A percentile compares a stretch with the other conserved stretches of the same genome.
Conservation (phyloP, 2,113 vertebrate species). For the Laticauda colubrina region DNA sequence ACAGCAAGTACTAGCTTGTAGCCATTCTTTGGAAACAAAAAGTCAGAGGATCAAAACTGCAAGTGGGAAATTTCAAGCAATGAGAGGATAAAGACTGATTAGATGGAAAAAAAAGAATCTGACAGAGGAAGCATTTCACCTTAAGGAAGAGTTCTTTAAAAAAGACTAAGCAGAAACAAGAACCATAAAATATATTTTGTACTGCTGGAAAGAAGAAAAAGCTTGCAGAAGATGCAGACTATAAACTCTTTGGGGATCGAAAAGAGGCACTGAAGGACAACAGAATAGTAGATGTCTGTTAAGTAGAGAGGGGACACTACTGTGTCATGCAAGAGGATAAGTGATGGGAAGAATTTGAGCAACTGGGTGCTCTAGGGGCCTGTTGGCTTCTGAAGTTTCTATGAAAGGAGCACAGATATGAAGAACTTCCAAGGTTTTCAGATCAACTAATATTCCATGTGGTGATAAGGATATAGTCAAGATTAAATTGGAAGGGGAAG, state of each 20-base stretch:
- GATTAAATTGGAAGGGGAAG: not conserved
- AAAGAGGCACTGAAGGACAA: not conserved
- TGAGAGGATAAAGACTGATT: not conserved
- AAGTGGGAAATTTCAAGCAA: not conserved
- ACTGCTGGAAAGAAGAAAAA: not conserved
- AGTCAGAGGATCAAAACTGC: not conserved
- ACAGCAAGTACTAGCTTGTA: not conserved
- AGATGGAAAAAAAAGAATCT: not conserved
- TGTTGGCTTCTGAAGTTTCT: not conserved
- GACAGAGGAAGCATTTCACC: not conserved
- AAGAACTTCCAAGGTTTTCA: not conserved
- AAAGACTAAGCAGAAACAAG: not conserved
- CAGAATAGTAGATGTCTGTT: not conserved
- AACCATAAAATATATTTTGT: not conserved
- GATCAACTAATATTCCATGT: not conserved
- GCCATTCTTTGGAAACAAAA: not conserved
- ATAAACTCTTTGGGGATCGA: not conserved
- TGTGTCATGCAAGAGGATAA: not conserved
- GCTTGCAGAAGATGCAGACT: not conserved
- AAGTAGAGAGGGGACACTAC: not conserved
- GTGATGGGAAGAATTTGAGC: not conserved
- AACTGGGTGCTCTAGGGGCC: not conserved
- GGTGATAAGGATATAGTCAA: not conserved
- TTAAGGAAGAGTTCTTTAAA: not conserved
- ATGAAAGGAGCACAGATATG: not conserved